Evolutionary conservation across 2,888 invertebrate species (phyloP).

Genomic region (Tenthredo amoena): DNA sequence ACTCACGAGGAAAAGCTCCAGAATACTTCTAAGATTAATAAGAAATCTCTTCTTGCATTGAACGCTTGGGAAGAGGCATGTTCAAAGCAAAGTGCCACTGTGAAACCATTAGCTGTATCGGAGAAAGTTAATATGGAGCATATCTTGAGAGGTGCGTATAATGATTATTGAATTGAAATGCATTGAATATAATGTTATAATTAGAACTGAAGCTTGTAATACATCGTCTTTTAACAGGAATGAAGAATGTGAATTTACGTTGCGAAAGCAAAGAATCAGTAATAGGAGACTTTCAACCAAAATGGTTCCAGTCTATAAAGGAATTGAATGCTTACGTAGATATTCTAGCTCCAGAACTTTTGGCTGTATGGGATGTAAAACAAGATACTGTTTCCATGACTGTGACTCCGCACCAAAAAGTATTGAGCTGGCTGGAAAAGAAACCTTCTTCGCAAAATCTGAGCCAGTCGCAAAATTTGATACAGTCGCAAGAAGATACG

Average conservation of each 20-base stretch:
- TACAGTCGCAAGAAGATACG: constrained; percentile 58
- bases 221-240: constrained; percentile 58
- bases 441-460: constrained; percentile 19
- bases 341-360: constrained; percentile 72
- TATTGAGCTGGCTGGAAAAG: constrained; percentile 71
- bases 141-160: constrained; percentile 64
- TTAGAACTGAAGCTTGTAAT: neutral
- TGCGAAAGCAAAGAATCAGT: constrained; percentile 16
- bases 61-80: constrained; percentile 70
- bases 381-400: constrained; percentile 65
- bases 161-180: neutral
- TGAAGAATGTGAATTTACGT: constrained; percentile 62
- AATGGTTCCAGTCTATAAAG: constrained; percentile 69
- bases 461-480: constrained; percentile 8
- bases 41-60: constrained; percentile 66
- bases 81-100: constrained; percentile 57
- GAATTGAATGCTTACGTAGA: constrained; percentile 69
- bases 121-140: constrained; percentile 66
- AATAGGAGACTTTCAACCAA: constrained; percentile 51
- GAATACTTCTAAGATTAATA: constrained; percentile 66
- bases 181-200: neutral
- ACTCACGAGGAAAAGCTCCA: constrained; percentile 65
- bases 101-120: constrained; percentile 67
- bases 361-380: constrained; percentile 72
- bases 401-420: constrained; percentile 70